Conservation (phyloP, 2,888 invertebrate genomes). For the Doris montereyensis region DNA sequence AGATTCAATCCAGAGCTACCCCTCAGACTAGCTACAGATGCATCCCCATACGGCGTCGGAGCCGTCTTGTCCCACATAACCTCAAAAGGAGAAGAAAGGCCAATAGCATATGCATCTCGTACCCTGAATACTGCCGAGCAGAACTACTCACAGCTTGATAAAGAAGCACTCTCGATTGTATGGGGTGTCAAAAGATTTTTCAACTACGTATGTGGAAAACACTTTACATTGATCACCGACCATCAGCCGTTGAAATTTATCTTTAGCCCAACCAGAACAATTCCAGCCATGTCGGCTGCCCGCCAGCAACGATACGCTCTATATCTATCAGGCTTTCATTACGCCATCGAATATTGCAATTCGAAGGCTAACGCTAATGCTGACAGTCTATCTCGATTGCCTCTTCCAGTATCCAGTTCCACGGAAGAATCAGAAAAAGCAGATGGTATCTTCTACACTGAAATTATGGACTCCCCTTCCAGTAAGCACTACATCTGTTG, state of each 20-base stretch:
- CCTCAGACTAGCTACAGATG: constrained; percentile 68
- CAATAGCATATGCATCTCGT: constrained; percentile 34
- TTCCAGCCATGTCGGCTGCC: constrained; percentile 58
- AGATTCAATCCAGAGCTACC: constrained; percentile 52
- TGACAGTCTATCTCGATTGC: constrained; percentile 63
- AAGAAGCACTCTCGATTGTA: constrained; percentile 27
- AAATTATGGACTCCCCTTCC: neutral
- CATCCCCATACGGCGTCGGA: constrained; percentile 64
- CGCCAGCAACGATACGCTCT: constrained; percentile 60
- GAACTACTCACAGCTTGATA: constrained; percentile 29
- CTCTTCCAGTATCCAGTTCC: constrained; percentile 26
- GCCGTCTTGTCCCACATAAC: constrained; percentile 46
- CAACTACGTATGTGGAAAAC: constrained; percentile 26
- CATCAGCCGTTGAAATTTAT: constrained; percentile 30
- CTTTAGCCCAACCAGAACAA: constrained; percentile 61
- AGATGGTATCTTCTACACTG: neutral
- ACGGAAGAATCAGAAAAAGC: neutral
- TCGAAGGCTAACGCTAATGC: constrained; percentile 61
- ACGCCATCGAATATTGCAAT: constrained; percentile 60
- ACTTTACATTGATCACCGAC: constrained; percentile 20
- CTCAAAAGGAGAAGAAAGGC: constrained; percentile 34
- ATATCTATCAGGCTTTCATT: constrained; percentile 64
- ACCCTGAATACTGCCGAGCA: constrained; percentile 28
- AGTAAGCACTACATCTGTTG: neutral
- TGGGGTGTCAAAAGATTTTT: constrained; percentile 26